A percentile compares a stretch with the other conserved stretches of the same genome.
Evolutionary conservation across 2,113 vertebrate species (phyloP).

Genomic region (Dipodomys ordii): DNA sequence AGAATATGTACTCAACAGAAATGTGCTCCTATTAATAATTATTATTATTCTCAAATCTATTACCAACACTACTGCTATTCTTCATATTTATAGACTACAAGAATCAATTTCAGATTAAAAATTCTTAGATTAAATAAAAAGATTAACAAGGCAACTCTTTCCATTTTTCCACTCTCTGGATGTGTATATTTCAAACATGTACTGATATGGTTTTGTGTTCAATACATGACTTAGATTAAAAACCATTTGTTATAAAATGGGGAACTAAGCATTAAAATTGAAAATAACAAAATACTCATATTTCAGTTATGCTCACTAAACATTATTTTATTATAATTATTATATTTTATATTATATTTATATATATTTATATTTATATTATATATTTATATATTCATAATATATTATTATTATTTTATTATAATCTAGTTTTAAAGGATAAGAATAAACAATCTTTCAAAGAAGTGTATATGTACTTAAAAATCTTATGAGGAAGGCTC

Average conservation of each 20-base stretch:
- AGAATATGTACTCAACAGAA: background rate
- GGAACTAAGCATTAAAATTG: slow-evolving; percentile 13
- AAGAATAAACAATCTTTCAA: background rate
- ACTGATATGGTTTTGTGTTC: slow-evolving; percentile 4
- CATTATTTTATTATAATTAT: slow-evolving; percentile 22
- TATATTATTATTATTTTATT: slow-evolving; percentile 42
- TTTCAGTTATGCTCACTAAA: background rate
- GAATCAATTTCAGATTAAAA: slow-evolving; percentile 30
- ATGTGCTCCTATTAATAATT: background rate
- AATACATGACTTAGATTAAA: slow-evolving; percentile 48
- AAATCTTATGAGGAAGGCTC: background rate
- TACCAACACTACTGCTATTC: background rate
- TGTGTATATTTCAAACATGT: slow-evolving; percentile 15
- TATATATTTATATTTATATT: no score
- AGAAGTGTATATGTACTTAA: background rate
- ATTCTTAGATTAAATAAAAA: slow-evolving; percentile 18
- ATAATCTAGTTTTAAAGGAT: background rate
- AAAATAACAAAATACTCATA: slow-evolving; percentile 32
- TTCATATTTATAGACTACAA: slow-evolving; percentile 43
- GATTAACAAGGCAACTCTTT: slow-evolving; percentile 19
- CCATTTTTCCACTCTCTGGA: background rate
- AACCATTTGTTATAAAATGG: slow-evolving; percentile 13
- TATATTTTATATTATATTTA: no score
- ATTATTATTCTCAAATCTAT: background rate
- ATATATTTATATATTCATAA: no score